These are phyloP conservation scores for Vultur gryphus DNA, from an alignment of 2,797 vertebrate species.

Conservation along the genomic window DNA sequence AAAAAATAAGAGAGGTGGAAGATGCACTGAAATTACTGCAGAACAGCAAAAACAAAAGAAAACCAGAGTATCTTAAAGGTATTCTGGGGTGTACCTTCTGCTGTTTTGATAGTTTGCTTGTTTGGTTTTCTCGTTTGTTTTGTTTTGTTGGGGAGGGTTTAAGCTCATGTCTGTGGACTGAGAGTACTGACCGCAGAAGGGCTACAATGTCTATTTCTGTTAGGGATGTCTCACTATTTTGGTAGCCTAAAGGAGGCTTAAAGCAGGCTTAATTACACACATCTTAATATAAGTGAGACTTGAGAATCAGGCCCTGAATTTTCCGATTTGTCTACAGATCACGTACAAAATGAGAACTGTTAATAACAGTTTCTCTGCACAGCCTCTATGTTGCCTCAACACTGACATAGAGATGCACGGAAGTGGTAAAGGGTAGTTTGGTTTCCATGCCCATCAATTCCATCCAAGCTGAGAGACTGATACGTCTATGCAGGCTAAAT, in stretches of 20 bases:
- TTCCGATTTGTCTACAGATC: not conserved
- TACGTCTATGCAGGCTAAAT: not conserved
- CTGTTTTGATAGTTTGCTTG: not conserved
- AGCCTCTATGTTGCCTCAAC: not conserved
- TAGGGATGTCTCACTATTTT: not conserved
- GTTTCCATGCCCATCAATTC: not conserved
- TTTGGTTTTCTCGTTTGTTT: not conserved
- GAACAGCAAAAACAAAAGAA: not conserved
- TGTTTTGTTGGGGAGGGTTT: not conserved
- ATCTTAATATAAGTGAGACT: not conserved
- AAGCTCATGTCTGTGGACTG: not conserved
- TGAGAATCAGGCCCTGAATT: not conserved
- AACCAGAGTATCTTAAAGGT: not conserved
- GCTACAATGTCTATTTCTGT: not conserved
- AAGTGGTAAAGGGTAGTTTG: not conserved
- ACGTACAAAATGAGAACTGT: not conserved
- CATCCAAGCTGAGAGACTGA: not conserved
- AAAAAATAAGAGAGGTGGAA: not conserved
- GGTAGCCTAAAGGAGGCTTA: not conserved
- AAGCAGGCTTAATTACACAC: not conserved
- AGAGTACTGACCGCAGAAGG: not conserved
- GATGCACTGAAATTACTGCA: not conserved
- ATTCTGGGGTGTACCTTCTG: not conserved
- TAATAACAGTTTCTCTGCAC: not conserved
- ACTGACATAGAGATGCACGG: fast-evolving